phyloP scores from a whole-genome alignment of 2,797 vertebrate species.

The Neoniphon sammara region DNA sequence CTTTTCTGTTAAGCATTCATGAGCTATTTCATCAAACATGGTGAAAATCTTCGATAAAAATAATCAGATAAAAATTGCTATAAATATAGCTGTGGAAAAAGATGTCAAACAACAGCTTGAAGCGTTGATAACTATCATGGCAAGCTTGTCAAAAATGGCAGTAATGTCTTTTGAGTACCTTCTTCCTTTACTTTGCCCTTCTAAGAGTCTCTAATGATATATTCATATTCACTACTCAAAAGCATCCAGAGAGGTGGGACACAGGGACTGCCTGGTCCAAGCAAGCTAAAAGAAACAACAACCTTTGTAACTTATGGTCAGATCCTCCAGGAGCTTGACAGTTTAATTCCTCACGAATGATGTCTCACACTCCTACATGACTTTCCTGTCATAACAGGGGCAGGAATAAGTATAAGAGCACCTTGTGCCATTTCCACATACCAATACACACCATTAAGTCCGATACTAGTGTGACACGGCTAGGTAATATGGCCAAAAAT shows the following conservation, averaged over 20 bases:
- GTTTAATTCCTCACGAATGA: constrained; percentile 28
- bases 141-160: background rate
- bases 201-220: background rate
- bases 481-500: too few relatives aligned
- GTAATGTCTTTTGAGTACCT: background rate
- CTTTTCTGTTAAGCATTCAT: too few relatives aligned
- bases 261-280: background rate
- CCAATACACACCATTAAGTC: background rate
- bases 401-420: background rate
- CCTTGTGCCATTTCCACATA: background rate
- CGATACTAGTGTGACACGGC: too few relatives aligned
- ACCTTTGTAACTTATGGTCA: constrained; percentile 16
- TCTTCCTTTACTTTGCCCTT: background rate
- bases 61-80: too few relatives aligned
- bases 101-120: background rate
- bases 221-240: background rate
- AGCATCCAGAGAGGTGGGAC: background rate
- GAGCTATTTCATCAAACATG: too few relatives aligned
- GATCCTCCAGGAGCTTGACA: constrained; percentile 19
- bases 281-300: background rate
- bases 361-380: constrained; percentile 7
- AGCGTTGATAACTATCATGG: background rate
- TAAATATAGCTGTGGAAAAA: background rate
- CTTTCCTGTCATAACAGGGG: background rate
- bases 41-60: too few relatives aligned